phyloP scores from a whole-genome alignment of 2,797 vertebrate species.

The Petrocephalus schoutedeni region DNA sequence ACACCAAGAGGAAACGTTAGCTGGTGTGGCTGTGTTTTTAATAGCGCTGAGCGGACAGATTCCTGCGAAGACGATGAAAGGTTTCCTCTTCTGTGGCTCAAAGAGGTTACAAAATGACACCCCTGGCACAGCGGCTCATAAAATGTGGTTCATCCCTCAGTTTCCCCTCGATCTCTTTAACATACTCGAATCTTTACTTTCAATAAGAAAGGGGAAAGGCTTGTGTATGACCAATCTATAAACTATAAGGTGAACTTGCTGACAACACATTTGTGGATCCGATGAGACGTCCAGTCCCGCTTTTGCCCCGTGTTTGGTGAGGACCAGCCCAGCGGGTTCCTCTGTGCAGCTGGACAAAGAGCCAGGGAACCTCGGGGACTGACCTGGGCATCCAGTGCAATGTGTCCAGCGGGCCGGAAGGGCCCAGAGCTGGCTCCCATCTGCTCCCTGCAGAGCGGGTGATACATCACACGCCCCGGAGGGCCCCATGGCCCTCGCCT shows the following conservation, averaged over 20 bases:
- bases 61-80: background rate
- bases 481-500: constrained; percentile 6
- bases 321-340: background rate
- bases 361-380: background rate
- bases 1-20: background rate
- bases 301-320: background rate
- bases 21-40: background rate
- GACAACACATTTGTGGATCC: background rate
- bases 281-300: background rate
- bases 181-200: background rate
- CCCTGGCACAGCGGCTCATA: background rate
- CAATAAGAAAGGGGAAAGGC: background rate
- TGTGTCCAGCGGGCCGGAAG: background rate
- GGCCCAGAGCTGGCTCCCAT: background rate
- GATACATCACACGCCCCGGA: constrained; percentile 2
- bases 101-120: background rate
- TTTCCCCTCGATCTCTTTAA: constrained; percentile 6
- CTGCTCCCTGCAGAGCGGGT: background rate
- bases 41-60: background rate
- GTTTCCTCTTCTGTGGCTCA: background rate
- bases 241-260: background rate
- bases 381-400: background rate
- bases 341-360: background rate
- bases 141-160: background rate
- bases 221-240: background rate